Evolutionary conservation across 2,888 invertebrate species (phyloP).

Genomic region (Tachystola acroxantha): DNA sequence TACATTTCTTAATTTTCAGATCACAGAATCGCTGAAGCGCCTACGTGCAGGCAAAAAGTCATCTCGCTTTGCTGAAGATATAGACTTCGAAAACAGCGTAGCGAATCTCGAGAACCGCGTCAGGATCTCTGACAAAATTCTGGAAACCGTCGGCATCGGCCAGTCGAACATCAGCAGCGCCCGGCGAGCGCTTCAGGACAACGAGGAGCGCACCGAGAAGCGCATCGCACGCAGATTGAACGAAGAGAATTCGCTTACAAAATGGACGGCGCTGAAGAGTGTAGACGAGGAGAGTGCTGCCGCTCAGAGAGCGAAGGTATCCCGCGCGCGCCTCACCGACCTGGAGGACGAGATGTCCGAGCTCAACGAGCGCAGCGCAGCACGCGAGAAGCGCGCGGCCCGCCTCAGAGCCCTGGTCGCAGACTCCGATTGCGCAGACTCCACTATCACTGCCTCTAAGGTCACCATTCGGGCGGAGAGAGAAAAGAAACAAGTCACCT

Average conservation of each 20-base stretch:
- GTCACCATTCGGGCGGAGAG: conserved; percentile 59
- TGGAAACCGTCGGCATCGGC: conserved; percentile 81
- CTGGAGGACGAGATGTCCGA: conserved; percentile 87
- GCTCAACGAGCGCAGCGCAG: conserved; percentile 81
- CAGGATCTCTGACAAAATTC: conserved; percentile 80
- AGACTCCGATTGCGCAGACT: conserved; percentile 69
- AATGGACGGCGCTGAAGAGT: conserved; percentile 80
- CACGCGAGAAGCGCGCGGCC: conserved; percentile 84
- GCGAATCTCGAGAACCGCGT: conserved; percentile 77
- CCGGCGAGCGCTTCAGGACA: conserved; percentile 64
- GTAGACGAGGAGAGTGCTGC: conserved; percentile 76
- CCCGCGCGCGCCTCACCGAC: conserved; percentile 83
- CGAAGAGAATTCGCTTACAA: conserved; percentile 70
- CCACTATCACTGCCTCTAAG: conserved; percentile 49
- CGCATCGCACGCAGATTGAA: conserved; percentile 63
- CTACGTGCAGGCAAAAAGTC: conserved; percentile 80
- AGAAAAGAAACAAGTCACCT: conserved; percentile 73
- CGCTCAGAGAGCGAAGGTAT: conserved; percentile 80
- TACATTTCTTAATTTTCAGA: conserved; percentile 60
- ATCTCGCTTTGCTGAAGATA: conserved; percentile 79
- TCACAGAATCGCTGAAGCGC: conserved; percentile 78
- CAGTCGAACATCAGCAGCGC: conserved; percentile 72
- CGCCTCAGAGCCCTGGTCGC: conserved; percentile 83
- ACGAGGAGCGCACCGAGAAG: conserved; percentile 69
- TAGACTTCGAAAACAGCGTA: conserved; percentile 80